A percentile compares a stretch with the other conserved stretches of the same genome.
phyloP scores from a whole-genome alignment of 2,113 vertebrate species.

The Pseudopipra pipra region DNA sequence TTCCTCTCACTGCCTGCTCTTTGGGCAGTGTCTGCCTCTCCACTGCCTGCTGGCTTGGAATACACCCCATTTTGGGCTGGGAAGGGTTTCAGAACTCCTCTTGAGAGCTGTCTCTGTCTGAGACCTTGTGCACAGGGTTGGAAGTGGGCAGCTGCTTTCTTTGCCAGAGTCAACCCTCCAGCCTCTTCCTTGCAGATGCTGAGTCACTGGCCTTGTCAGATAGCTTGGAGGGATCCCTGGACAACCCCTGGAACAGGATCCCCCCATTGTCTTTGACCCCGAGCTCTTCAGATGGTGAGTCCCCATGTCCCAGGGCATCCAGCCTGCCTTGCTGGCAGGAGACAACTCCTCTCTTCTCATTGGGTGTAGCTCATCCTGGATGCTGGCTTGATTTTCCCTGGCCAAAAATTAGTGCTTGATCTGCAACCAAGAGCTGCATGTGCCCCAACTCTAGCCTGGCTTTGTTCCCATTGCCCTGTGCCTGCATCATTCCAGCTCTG shows the following conservation, averaged over 20 bases:
- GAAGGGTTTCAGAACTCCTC: not conserved
- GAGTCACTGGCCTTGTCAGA: not conserved
- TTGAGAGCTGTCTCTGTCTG: fast-evolving
- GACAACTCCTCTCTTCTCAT: not conserved
- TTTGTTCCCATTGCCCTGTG: not conserved
- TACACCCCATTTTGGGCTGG: not conserved
- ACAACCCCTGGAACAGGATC: conserved; percentile 42
- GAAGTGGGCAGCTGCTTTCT: not conserved
- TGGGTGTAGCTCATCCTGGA: not conserved
- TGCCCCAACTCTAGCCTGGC: not conserved
- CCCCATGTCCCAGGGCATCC: too few relatives aligned
- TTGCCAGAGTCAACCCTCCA: not conserved
- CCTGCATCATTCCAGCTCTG: not conserved
- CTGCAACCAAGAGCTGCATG: not conserved
- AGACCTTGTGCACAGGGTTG: not conserved
- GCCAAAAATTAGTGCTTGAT: not conserved
- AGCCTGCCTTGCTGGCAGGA: not conserved
- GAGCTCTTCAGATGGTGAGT: conserved; percentile 41
- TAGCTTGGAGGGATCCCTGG: not conserved
- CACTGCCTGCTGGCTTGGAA: not conserved
- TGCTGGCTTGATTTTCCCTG: not conserved
- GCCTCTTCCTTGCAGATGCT: not conserved
- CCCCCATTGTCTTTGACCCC: not conserved
- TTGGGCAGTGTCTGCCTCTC: not conserved
- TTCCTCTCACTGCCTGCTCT: not conserved